Evolutionary conservation across 1,140 invertebrate species (phyloP), one percentile per base, ranked within the genome.

Genomic region (Pantala flavescens): DNA sequence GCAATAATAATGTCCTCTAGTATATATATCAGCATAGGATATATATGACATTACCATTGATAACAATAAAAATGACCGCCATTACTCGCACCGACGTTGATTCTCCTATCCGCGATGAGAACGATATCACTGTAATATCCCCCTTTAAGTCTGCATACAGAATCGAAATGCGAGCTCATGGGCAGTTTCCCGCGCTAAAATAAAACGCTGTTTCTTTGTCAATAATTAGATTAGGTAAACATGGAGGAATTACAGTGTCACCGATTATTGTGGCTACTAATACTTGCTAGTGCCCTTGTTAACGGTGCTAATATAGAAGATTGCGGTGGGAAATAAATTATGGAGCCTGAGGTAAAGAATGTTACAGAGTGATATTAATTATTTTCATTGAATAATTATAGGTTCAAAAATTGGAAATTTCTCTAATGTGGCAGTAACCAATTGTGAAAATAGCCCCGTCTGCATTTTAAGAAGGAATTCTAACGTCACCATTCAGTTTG

Each of bases 381-480:
- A 16, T 5, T 63, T 63, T 63, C 49, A 3, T 19, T 12, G 49
- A 7, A 9, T 36, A 21, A 63, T 77, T 82, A 43, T 78, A 89
- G 89, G 88, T 43, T 90, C 89, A 7, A 84, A 84, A 75, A 78
- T 85, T 70, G 88, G 87, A 0, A 84, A 82, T 28, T 84, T 90
- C 24, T 81, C 84, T 1, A 82, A 81, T 43, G 82, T 90, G 5
- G 79, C 78, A 0, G 82, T 91, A 43, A 85, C 85, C 36, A 84
- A 84, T 49, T 90, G 89, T 78, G 82, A 84, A 14, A 81, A 79
- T 23, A 84, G 84, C 74, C 79, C 80, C 74, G 83, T 85, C 77
- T 91, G 89, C 77, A 81, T 86, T 21, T 83, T 91, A 43, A 85
- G 85, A 77, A 83, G 86, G 73, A 86, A 87, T 76, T 85, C 84